Percentiles rank a stretch among this genome's conserved stretches.
Conservation (phyloP, 2,888 invertebrate genomes). For the Stenotaenia linearis region DNA sequence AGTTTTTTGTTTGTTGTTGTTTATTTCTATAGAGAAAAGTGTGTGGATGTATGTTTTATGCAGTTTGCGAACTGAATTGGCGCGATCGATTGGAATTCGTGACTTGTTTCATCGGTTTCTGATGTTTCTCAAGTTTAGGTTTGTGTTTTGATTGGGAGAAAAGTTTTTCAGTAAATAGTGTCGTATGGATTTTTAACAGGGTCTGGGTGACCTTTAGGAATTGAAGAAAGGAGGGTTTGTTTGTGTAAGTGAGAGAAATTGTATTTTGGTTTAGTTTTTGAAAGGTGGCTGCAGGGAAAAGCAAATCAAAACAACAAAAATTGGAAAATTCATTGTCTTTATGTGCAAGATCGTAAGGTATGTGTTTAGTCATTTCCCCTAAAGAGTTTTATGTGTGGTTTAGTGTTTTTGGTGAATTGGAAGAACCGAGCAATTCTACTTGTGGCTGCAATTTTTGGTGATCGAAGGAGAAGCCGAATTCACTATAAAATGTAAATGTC, state of each 20-base stretch:
- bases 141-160: not conserved
- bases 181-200: not conserved
- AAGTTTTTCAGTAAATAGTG: not conserved
- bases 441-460: too few species aligned
- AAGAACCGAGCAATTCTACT: too few species aligned
- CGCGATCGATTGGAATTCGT: not conserved
- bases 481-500: too few species aligned
- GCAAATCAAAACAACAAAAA: too few species aligned
- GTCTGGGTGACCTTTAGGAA: not conserved
- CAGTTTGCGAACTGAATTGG: not conserved
- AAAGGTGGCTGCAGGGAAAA: too few species aligned
- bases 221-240: not conserved
- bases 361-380: too few species aligned
- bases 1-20: conserved; percentile 1
- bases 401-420: too few species aligned
- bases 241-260: not conserved
- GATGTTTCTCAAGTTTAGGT: not conserved
- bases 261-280: not conserved
- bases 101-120: not conserved
- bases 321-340: too few species aligned
- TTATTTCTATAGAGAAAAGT: not conserved
- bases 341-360: too few species aligned
- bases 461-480: too few species aligned
- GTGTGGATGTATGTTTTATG: not conserved
- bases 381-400: too few species aligned